Evolutionary conservation across 1,140 invertebrate species (phyloP).

Genomic region (Drosophila insularis): DNA sequence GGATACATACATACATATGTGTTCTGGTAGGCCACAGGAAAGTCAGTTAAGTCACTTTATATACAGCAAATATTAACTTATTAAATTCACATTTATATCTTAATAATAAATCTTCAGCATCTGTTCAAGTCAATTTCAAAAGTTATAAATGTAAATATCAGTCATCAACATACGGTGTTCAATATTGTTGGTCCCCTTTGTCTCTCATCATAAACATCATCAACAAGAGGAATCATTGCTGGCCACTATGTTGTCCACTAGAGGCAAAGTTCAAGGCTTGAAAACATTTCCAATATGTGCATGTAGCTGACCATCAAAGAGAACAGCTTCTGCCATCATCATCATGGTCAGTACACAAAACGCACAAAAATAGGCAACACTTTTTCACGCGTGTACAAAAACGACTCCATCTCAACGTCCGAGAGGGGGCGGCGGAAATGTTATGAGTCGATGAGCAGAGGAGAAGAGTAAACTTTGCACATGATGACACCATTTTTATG

Average conservation of each 20-base stretch:
- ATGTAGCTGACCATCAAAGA: conserved; percentile 45
- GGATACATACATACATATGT: neutral
- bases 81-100: conserved; percentile 31
- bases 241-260: neutral
- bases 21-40: too few species aligned
- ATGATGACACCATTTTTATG: conserved; percentile 65
- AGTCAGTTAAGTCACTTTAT: conserved; percentile 30
- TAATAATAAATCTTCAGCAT: conserved; percentile 40
- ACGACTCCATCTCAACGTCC: conserved; percentile 12
- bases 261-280: conserved; percentile 12
- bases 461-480: conserved; percentile 54
- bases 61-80: conserved; percentile 38
- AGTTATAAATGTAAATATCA: conserved; percentile 49
- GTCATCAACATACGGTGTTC: conserved; percentile 35
- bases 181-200: too few species aligned
- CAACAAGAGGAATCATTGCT: conserved; percentile 27
- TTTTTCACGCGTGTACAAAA: conserved; percentile 23
- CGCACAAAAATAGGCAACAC: conserved; percentile 74
- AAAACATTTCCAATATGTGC: conserved; percentile 53
- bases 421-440: neutral
- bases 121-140: conserved; percentile 37
- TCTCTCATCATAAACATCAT: conserved; percentile 10
- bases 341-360: conserved; percentile 34
- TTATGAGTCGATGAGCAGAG: conserved; percentile 2
- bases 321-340: conserved; percentile 21